Percentiles rank a stretch among this genome's conserved stretches.
Conservation (phyloP, 2,797 vertebrate species). For the Lophius americanus region DNA sequence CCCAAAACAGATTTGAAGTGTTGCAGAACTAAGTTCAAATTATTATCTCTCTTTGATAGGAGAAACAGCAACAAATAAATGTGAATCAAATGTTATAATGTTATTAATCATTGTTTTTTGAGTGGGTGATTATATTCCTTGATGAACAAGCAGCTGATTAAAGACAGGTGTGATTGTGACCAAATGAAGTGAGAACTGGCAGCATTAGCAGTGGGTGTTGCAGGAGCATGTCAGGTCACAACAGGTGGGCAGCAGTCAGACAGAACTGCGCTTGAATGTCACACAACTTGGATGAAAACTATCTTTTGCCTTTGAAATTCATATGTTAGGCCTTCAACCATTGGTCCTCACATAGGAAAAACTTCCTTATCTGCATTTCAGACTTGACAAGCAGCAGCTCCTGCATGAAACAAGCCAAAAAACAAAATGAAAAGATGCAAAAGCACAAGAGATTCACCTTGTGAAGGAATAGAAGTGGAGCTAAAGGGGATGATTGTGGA, state of each 20-base stretch:
- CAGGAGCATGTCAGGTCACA: slow-evolving; percentile 42
- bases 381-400: slow-evolving; percentile 1
- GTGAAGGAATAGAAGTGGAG: background rate
- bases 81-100: too few relatives aligned
- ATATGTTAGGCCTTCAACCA: background rate
- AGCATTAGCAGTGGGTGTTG: slow-evolving; percentile 25
- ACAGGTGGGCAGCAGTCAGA: slow-evolving; percentile 34
- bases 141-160: slow-evolving; percentile 24
- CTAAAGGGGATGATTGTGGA: slow-evolving; percentile 20
- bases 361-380: background rate
- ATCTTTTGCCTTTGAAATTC: background rate
- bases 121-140: slow-evolving; percentile 1
- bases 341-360: background rate
- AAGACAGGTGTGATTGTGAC: slow-evolving; percentile 25
- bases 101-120: background rate
- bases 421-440: background rate
- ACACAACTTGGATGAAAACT: slow-evolving; percentile 8
- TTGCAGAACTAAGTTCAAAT: background rate
- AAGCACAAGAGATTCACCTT: background rate
- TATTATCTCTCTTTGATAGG: background rate
- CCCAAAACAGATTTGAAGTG: too few relatives aligned
- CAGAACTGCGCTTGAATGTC: slow-evolving; percentile 30
- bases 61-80: background rate
- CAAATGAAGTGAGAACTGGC: slow-evolving; percentile 22
- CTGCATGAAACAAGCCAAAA: background rate